These are phyloP conservation scores for Nicator chloris DNA, from an alignment of 2,113 vertebrate species.

Conservation along the genomic window DNA sequence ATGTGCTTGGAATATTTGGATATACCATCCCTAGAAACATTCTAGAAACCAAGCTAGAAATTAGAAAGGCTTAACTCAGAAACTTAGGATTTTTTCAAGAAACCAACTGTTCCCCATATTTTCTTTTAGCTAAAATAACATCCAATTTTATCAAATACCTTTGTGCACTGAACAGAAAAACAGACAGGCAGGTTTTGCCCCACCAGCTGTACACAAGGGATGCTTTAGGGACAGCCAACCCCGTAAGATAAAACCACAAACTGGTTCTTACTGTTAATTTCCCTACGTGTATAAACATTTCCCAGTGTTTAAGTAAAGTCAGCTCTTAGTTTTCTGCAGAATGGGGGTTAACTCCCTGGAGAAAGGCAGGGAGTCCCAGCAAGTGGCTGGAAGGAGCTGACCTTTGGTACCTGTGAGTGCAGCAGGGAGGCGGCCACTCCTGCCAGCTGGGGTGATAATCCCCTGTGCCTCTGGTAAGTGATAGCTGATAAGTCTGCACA, in stretches of 20 bases:
- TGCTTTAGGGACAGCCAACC: neutral
- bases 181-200: neutral
- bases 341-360: conserved; percentile 33
- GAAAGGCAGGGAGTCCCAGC: neutral
- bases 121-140: neutral
- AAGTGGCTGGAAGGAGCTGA: conserved; percentile 47
- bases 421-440: neutral
- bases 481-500: conserved; percentile 58
- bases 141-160: neutral
- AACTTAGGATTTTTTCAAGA: neutral
- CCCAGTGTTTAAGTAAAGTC: neutral
- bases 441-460: conserved; percentile 72
- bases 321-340: conserved; percentile 25
- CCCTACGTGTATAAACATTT: neutral
- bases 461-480: conserved; percentile 56
- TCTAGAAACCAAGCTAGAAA: neutral
- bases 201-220: neutral
- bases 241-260: neutral
- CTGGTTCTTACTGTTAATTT: neutral
- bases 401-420: conserved; percentile 69
- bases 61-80: neutral
- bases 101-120: neutral
- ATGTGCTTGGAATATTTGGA: neutral
- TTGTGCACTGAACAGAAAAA: neutral
- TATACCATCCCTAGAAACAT: neutral